Conservation (phyloP, 2,797 vertebrate species). For the Fratercula arctica region DNA sequence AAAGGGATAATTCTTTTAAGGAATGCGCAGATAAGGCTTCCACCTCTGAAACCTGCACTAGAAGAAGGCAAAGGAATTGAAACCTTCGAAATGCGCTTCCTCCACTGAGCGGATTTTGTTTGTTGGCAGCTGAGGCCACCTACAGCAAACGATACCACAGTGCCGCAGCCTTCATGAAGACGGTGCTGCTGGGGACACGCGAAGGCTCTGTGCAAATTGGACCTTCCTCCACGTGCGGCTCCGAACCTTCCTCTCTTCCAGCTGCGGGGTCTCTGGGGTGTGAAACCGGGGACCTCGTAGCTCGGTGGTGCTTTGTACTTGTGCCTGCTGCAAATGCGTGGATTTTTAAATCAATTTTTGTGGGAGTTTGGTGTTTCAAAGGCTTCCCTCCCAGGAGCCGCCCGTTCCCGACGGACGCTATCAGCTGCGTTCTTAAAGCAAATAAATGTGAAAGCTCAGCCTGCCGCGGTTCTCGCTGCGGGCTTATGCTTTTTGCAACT, state of each 20-base stretch:
- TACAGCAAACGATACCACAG: not conserved
- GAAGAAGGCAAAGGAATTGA: not conserved
- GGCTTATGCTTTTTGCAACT: fast-evolving
- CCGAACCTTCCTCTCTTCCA: not conserved
- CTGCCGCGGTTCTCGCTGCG: fast-evolving
- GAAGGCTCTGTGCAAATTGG: fast-evolving
- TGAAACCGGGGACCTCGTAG: not conserved
- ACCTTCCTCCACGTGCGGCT: not conserved
- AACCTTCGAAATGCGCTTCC: fast-evolving
- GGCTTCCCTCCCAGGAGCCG: not conserved
- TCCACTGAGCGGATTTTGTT: not conserved
- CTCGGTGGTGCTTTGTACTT: not conserved
- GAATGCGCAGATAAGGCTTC: not conserved
- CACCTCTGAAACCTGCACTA: not conserved
- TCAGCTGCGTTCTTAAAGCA: not conserved
- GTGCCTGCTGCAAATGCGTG: not conserved
- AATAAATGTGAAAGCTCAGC: not conserved
- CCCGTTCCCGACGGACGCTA: not conserved
- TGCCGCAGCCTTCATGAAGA: fast-evolving
- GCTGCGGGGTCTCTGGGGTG: not conserved
- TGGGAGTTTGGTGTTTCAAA: not conserved
- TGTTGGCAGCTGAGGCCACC: not conserved
- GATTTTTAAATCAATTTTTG: not conserved
- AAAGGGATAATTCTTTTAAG: not conserved
- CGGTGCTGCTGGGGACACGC: fast-evolving